A percentile compares a stretch with the other conserved stretches of the same genome.
Evolutionary conservation across 2,888 invertebrate species (phyloP).

Genomic region (Eumerus sabulonum): DNA sequence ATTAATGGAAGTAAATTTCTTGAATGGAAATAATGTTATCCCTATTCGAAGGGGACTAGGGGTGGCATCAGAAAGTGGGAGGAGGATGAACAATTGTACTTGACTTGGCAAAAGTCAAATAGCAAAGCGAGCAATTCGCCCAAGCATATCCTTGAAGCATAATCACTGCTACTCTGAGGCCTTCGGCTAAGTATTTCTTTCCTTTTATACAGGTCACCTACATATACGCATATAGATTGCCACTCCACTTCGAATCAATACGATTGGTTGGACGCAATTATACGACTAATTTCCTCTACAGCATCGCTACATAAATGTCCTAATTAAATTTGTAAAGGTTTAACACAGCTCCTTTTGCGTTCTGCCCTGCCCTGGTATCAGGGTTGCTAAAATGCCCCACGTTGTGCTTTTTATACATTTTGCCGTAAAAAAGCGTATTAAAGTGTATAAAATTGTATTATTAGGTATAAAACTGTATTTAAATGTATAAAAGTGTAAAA

Average conservation of each 20-base stretch:
- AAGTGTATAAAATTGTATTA: too few relatives aligned
- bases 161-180: background rate
- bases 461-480: too few relatives aligned
- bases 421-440: too few relatives aligned
- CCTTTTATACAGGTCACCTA: too few relatives aligned
- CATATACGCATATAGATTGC: too few relatives aligned
- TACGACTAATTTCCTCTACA: constrained; percentile 10
- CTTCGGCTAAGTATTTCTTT: too few relatives aligned
- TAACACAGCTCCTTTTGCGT: constrained; percentile 7
- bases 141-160: constrained; percentile 1
- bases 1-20: constrained; percentile 22
- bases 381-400: too few relatives aligned
- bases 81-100: constrained; percentile 7
- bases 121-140: constrained; percentile 5
- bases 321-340: constrained; percentile 13
- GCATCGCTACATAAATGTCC: constrained; percentile 8
- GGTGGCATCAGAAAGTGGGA: background rate
- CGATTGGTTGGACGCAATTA: constrained; percentile 15
- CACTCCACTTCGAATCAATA: constrained; percentile 19
- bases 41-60: background rate
- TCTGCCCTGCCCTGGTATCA: background rate
- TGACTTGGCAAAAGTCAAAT: background rate
- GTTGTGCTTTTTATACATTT: too few relatives aligned
- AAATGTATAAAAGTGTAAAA: too few relatives aligned
- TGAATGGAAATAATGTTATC: constrained; percentile 9